These are phyloP conservation scores for Pelodiscus sinensis DNA, from an alignment of 2,113 vertebrate species.

Conservation along the genomic window DNA sequence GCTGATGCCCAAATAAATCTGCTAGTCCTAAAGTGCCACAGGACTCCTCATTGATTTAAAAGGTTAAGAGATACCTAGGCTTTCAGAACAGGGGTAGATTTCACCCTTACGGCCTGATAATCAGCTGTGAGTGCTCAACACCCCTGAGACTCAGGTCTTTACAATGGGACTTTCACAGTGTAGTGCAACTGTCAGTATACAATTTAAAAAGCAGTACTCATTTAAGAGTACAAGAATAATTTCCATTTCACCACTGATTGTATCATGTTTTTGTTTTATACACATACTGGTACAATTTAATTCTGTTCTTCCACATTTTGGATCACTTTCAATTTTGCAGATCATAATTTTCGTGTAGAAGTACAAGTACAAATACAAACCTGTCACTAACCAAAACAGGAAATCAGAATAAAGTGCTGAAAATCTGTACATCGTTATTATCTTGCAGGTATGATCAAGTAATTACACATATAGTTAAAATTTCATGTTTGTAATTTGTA, in stretches of 20 bases:
- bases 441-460: neutral
- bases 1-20: too few species aligned
- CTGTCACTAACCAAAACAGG: neutral
- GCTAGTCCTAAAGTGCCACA: too few species aligned
- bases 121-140: neutral
- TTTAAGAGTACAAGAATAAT: fast-evolving
- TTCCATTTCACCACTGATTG: neutral
- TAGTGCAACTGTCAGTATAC: fast-evolving
- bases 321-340: constrained; percentile 27
- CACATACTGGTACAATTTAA: neutral
- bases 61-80: neutral
- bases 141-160: neutral
- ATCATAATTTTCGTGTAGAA: constrained; percentile 26
- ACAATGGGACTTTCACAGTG: neutral
- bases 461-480: neutral
- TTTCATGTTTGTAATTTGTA: too few species aligned
- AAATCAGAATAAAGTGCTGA: neutral
- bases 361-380: neutral
- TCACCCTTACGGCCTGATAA: neutral
- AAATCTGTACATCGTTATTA: constrained; percentile 7
- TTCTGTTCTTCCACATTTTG: constrained; percentile 36
- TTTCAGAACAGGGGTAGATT: neutral
- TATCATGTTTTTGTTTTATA: fast-evolving
- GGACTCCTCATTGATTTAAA: neutral
- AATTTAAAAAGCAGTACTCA: neutral